Conservation (phyloP, 2,797 vertebrate genomes). For the Petrocephalus schoutedeni region DNA sequence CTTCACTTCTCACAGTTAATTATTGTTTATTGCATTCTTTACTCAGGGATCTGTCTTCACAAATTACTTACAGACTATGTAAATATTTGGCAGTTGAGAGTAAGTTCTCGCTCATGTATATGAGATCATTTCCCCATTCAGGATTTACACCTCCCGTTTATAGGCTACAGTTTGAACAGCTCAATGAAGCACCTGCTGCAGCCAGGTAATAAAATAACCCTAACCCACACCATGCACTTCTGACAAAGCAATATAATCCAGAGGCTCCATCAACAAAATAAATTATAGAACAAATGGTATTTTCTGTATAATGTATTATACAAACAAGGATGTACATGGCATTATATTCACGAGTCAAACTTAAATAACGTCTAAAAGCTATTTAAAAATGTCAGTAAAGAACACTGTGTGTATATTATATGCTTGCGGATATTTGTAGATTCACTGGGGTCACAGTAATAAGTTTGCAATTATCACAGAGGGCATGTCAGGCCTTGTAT, state of each 20-base stretch:
- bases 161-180: not conserved
- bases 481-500: constrained; percentile 32
- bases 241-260: not conserved
- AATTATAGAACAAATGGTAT: not conserved
- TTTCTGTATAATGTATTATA: not conserved
- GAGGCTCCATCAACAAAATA: not conserved
- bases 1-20: constrained; percentile 30
- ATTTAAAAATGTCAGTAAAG: constrained; percentile 62
- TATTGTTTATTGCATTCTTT: constrained; percentile 32
- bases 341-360: not conserved
- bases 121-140: not conserved
- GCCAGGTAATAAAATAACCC: not conserved
- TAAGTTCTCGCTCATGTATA: not conserved
- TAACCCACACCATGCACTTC: not conserved
- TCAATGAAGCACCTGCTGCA: not conserved
- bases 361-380: constrained; percentile 45
- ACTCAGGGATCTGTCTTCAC: constrained; percentile 20
- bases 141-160: not conserved
- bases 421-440: constrained; percentile 37
- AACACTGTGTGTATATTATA: constrained; percentile 66
- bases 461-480: constrained; percentile 47
- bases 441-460: constrained; percentile 59
- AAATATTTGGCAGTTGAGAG: not conserved
- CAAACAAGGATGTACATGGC: not conserved
- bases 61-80: constrained; percentile 38